Percentiles rank a stretch among this genome's conserved stretches.
phyloP scores from a whole-genome alignment of 1,140 invertebrate species.

The Protaetia brevitarsis region DNA sequence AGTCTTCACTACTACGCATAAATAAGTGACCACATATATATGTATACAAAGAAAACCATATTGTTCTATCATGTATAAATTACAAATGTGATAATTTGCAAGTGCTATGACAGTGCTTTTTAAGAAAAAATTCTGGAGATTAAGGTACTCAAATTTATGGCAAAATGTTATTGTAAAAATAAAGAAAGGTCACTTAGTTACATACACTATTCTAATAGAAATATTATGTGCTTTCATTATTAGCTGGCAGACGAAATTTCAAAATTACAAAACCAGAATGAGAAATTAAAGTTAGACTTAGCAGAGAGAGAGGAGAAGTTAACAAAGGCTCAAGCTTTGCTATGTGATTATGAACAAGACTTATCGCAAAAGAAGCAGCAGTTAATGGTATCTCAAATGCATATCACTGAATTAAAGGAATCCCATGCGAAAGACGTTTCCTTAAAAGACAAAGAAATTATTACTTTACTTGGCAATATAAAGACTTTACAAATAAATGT shows the following conservation, averaged over 20 bases:
- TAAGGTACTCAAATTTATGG: no score
- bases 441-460: slow-evolving; percentile 24
- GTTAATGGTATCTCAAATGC: slow-evolving; percentile 34
- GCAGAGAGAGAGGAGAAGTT: background rate
- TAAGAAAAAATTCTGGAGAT: no score
- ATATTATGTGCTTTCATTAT: no score
- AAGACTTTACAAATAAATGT: background rate
- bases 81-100: no score
- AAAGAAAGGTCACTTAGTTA: no score
- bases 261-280: background rate
- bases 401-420: slow-evolving; percentile 30
- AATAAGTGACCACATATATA: no score
- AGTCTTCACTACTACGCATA: no score
- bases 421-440: background rate
- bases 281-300: background rate
- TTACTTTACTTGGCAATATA: background rate
- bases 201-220: no score
- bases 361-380: slow-evolving; percentile 29
- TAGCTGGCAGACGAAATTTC: background rate
- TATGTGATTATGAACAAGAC: slow-evolving; percentile 19
- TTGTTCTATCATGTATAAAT: no score
- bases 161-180: no score
- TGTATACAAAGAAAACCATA: no score
- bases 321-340: background rate
- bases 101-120: no score